Evolutionary conservation across 2,797 vertebrate genomes (phyloP).

Genomic region (Pteropus rufus): DNA sequence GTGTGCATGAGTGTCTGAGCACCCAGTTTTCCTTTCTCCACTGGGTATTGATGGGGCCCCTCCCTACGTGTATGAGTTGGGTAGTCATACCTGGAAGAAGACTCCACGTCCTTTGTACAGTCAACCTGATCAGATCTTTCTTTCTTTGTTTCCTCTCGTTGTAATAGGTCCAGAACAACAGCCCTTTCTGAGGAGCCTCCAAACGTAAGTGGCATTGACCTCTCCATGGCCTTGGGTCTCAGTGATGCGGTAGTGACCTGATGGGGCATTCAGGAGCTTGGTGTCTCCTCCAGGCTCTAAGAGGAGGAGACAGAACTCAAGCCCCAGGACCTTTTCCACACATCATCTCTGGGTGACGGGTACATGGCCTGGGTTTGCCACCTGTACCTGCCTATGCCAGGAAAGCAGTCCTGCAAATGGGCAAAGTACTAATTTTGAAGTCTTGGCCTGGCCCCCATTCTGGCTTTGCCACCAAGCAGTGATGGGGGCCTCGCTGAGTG

Average conservation of each 20-base stretch:
- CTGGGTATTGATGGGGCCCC: background rate
- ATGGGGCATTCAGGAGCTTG: background rate
- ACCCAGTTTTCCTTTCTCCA: background rate
- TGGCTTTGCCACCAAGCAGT: background rate
- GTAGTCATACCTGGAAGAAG: background rate
- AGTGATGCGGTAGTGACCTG: accelerated
- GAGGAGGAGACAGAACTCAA: background rate
- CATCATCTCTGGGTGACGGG: background rate
- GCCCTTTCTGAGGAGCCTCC: constrained; percentile 77
- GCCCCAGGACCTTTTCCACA: background rate
- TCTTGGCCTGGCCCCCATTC: background rate
- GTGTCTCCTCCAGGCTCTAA: background rate
- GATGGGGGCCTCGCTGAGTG: accelerated
- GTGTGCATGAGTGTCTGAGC: accelerated
- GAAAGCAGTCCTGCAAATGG: background rate
- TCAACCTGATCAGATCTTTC: background rate
- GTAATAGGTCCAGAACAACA: constrained; percentile 77
- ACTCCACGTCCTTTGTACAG: background rate
- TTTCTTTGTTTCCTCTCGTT: constrained; percentile 27
- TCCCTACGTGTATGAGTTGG: background rate
- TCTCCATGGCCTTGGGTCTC: accelerated
- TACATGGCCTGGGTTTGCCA: background rate
- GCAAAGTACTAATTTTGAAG: background rate
- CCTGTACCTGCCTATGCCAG: background rate
- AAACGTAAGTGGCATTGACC: constrained; percentile 80